Base-by-base conservation (phyloP, 2,888 invertebrate genomes). In the Megamerina dolium region DNA sequence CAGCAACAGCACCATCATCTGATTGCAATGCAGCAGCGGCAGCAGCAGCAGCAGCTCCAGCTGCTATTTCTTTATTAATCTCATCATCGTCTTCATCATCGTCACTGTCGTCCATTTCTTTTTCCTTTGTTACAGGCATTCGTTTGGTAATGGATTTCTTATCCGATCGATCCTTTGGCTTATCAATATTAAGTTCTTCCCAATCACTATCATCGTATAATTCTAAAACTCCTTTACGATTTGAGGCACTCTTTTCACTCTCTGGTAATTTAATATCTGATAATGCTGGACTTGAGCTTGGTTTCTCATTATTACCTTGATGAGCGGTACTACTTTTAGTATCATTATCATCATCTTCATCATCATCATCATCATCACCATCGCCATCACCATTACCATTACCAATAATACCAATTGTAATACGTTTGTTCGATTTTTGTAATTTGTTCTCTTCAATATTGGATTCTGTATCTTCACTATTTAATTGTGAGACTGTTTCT, bases 151-250 rank as follows among this genome's bases (percentile, higher is more conserved):
- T 41, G 8, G n/a, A 29, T n/a, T n/a, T n/a, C 10, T 18, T 27
- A 29, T 38, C 45, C 29, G 46, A 41, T 42, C 32, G 42, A 21
- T 50, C 46, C 37, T 46, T 63, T 1, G 67, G 66, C 38, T 59
- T 64, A 38, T 70, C 69, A 36, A 68, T 64, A 37, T 68, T 66
- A 37, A 70, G 52, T 50, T 69, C 70, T 34, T 66, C 69, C 65
- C 68, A 70, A 48, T 75, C 75, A 41, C 76, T 76, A 19, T 77
- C 79, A 54, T 79, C 79, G 51, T 79, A 77, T 17, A 78, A 60
- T 38, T 74, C 72, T 29, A 72, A 46, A 26, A 77, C 71, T 32
- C 74, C 75, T 47, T 76, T 73, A 43, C 56, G 59, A 23, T 57
- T 57, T 9, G 53, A 48, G 6, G 50, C 53, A 17, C 45, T 19